Conservation (phyloP, 2,888 invertebrate species). For the Philereme transversata region DNA sequence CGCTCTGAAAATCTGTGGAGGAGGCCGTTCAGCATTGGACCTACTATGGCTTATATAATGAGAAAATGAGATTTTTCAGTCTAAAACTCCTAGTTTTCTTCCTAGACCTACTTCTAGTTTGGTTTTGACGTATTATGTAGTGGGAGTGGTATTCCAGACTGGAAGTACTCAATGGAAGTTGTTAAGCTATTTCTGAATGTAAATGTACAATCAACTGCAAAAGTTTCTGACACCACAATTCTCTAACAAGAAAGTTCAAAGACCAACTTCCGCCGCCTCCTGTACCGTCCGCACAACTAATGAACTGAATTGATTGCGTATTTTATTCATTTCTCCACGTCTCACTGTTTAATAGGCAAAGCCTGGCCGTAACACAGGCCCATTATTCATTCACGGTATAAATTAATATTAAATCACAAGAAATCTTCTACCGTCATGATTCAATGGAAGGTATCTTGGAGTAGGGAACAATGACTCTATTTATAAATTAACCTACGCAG, state of each 20-base stretch:
- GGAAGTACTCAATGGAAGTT: neutral
- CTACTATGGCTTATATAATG: too few relatives aligned
- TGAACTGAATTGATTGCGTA: slow-evolving; percentile 48
- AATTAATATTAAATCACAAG: slow-evolving; percentile 44
- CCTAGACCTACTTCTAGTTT: too few relatives aligned
- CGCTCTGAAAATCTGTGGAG: too few relatives aligned
- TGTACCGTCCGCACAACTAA: slow-evolving; percentile 36
- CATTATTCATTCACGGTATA: slow-evolving; percentile 45
- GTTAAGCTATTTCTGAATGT: neutral
- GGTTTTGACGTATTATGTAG: too few relatives aligned
- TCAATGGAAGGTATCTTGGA: slow-evolving; percentile 12
- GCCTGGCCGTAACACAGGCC: slow-evolving; percentile 41
- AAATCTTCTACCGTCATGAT: slow-evolving; percentile 39
- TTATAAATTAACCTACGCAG: slow-evolving; percentile 21
- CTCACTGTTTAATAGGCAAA: slow-evolving; percentile 45
- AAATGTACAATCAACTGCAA: slow-evolving; percentile 9
- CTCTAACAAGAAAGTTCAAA: slow-evolving; percentile 6
- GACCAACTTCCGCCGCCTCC: slow-evolving; percentile 10
- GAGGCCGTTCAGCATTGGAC: too few relatives aligned
- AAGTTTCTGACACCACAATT: slow-evolving; percentile 13
- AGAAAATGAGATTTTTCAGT: too few relatives aligned
- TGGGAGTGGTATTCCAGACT: too few relatives aligned
- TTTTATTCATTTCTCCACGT: slow-evolving; percentile 46
- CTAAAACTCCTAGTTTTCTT: too few relatives aligned
- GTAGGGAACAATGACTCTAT: slow-evolving; percentile 21